phyloP scores from a whole-genome alignment of 2,888 invertebrate species.

The Tipula lateralis region DNA sequence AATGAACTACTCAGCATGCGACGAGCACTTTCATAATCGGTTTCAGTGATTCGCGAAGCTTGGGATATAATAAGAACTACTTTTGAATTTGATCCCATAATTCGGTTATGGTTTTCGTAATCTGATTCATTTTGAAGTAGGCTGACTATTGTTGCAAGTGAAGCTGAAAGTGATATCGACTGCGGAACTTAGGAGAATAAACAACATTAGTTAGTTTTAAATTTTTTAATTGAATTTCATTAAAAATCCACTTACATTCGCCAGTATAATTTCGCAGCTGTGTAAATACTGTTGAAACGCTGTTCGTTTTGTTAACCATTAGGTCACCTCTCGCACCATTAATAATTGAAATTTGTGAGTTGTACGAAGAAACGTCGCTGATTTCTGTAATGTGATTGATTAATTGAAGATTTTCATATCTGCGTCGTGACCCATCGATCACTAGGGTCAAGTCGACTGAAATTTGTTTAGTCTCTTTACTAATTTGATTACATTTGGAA shows the following conservation, averaged over 20 bases:
- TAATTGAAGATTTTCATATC: conserved; percentile 54
- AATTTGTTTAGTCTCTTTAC: conserved; percentile 41
- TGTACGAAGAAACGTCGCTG: conserved; percentile 55
- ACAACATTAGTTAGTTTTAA: neutral
- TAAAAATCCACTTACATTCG: conserved; percentile 49
- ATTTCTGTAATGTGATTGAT: conserved; percentile 57
- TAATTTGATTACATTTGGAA: conserved; percentile 33
- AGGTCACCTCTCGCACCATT: conserved; percentile 60
- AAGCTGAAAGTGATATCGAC: conserved; percentile 38
- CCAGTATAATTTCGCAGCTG: conserved; percentile 49
- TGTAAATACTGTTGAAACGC: conserved; percentile 51
- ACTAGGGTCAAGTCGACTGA: conserved; percentile 55
- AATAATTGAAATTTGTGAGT: conserved; percentile 58
- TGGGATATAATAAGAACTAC: conserved; percentile 55
- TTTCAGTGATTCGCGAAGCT: conserved; percentile 45
- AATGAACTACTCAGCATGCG: conserved; percentile 35
- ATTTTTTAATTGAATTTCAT: neutral
- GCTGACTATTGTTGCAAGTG: conserved; percentile 51
- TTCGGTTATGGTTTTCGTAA: conserved; percentile 44
- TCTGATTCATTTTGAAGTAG: conserved; percentile 51
- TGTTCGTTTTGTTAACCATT: conserved; percentile 56
- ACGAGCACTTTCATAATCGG: conserved; percentile 36
- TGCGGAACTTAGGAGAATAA: conserved; percentile 36
- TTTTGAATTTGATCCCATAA: conserved; percentile 50
- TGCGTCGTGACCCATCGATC: conserved; percentile 56